Conservation (phyloP, 2,888 invertebrate genomes). For the Scotopteryx bipunctaria region DNA sequence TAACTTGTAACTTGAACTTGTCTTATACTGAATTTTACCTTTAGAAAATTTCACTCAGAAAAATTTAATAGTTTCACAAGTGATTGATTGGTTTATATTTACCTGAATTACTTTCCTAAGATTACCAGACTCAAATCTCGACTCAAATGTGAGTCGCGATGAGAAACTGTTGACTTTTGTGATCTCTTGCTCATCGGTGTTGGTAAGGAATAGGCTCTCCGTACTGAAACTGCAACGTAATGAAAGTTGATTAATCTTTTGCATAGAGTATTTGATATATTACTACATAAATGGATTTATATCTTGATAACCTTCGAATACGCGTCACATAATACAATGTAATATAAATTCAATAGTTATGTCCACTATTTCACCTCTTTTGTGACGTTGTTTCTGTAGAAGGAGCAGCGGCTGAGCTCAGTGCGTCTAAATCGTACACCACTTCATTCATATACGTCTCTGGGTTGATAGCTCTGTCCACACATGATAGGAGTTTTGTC, state of each 20-base stretch:
- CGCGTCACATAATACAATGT: neutral
- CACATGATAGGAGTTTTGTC: conserved; percentile 84
- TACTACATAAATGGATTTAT: no score
- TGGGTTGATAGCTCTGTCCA: conserved; percentile 86
- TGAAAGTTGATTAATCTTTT: neutral
- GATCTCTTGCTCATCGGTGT: conserved; percentile 80
- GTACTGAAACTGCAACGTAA: conserved; percentile 53
- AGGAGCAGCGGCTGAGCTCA: conserved; percentile 13
- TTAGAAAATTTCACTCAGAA: no score
- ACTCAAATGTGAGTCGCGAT: conserved; percentile 87
- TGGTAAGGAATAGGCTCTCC: conserved; percentile 63
- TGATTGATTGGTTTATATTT: no score
- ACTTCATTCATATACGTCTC: conserved; percentile 84
- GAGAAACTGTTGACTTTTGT: conserved; percentile 63
- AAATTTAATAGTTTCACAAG: no score
- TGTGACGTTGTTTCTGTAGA: conserved; percentile 50
- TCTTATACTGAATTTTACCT: no score
- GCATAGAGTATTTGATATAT: no score
- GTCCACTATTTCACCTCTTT: no score
- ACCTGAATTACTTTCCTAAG: conserved; percentile 91
- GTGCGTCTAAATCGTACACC: conserved; percentile 87
- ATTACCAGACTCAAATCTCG: conserved; percentile 94
- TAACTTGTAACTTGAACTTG: no score
- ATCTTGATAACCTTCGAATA: no score
- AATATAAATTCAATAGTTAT: no score